Percentiles rank a stretch among this genome's conserved stretches.
These are phyloP conservation scores for Hydrozoanthus tunicans DNA, from an alignment of 64 coral and sea anemone genomes.

Conservation along the genomic window DNA sequence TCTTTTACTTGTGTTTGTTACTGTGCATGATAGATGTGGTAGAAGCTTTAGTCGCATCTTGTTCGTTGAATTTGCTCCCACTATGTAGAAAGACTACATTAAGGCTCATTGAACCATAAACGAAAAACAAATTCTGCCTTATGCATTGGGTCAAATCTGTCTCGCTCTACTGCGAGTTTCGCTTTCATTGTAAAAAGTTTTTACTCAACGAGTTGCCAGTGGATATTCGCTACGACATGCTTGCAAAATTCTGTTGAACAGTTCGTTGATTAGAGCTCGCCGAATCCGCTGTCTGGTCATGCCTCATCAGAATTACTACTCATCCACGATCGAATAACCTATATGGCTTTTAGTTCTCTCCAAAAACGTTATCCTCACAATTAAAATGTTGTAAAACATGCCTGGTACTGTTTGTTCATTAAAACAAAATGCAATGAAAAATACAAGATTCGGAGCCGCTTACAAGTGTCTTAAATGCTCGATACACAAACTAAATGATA, in stretches of 20 bases:
- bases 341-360: not conserved
- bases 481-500: constrained; percentile 33
- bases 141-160: constrained; percentile 47
- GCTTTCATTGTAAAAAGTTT: constrained; percentile 55
- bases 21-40: too few relatives aligned
- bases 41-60: too few relatives aligned
- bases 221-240: constrained; percentile 61
- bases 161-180: constrained; percentile 57
- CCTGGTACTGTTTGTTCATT: not conserved
- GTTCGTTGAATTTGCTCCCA: not conserved
- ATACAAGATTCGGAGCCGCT: not conserved
- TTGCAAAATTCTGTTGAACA: constrained; percentile 48
- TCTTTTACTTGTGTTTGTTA: not conserved
- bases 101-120: not conserved
- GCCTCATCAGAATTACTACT: constrained; percentile 24
- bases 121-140: constrained; percentile 12
- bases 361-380: not conserved
- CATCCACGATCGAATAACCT: constrained; percentile 18
- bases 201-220: constrained; percentile 17
- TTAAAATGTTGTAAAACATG: constrained; percentile 2
- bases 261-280: not conserved
- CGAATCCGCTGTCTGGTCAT: constrained; percentile 22
- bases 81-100: not conserved
- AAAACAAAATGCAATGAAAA: not conserved
- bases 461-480: not conserved